Conservation (phyloP, 2,888 invertebrate species). For the Andricus quercusramuli region DNA sequence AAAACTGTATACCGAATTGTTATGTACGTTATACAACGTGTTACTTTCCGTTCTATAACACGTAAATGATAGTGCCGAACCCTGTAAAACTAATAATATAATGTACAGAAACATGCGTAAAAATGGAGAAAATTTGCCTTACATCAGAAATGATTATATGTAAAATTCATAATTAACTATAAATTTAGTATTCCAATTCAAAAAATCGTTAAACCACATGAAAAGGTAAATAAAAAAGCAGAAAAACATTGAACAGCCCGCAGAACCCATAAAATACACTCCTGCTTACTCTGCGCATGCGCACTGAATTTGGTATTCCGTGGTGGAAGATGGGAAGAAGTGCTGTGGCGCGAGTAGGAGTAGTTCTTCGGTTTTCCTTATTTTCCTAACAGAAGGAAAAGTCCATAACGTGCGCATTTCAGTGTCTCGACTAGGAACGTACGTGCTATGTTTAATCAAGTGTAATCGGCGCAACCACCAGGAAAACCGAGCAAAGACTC, state of each 20-base stretch:
- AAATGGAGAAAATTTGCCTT: no score
- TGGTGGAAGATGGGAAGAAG: conserved; percentile 7
- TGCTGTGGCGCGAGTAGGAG: background rate
- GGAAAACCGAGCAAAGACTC: background rate
- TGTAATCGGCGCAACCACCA: background rate
- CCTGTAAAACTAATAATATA: background rate
- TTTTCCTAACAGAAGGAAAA: conserved; percentile 39
- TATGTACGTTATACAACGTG: background rate
- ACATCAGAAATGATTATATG: background rate
- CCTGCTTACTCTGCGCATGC: conserved; percentile 1
- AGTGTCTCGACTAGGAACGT: conserved; percentile 1
- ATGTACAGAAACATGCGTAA: no score
- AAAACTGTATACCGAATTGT: no score
- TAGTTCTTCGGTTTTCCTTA: conserved; percentile 26
- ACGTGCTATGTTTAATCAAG: conserved; percentile 34
- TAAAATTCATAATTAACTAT: background rate
- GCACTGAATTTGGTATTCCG: background rate
- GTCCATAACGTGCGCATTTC: background rate
- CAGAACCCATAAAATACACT: background rate
- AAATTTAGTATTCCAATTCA: background rate
- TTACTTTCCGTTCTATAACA: background rate
- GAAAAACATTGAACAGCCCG: background rate
- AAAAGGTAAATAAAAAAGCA: background rate
- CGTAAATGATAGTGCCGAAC: background rate
- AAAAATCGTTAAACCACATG: background rate